Base-by-base conservation (phyloP, 2,888 invertebrate genomes). In the Onchidella celtica region DNA sequence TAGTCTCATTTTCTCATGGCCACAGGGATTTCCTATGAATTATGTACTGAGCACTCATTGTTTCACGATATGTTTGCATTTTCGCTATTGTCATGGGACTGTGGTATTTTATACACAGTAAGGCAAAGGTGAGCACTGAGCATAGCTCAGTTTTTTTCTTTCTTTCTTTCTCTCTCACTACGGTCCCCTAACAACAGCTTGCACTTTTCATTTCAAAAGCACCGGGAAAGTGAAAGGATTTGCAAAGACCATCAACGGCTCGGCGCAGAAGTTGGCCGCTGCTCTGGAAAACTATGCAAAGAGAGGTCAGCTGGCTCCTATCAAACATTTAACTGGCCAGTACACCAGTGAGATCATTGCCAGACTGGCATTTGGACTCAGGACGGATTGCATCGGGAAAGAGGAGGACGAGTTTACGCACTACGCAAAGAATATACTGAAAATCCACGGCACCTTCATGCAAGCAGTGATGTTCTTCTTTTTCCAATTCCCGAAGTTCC, bases 361-460 rank as follows among this genome's bases (percentile, higher is more conserved):
- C 40, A 72, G 47, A 24, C 14, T 36, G 29, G 72, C 40, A 21
- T 55, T 72, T 55, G 55, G 72, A 27, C 27, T 72, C 3, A 21
- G 29, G 72, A 55, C 72, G 29, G 72, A 72, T 36, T 47, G 72
- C 24, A n/a, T 72, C 27, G 72, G 72, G 3, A 55, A 72, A 55
- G 55, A 72, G 6, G 47, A 72, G 9, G 72, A 72, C 72, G 72
- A 72, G 55, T 72, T 72, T 55, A 40, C 55, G 4, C 24, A n/a
- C 40, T 55, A 27, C 29, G 21, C 27, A 3, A 40, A 72, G 55
- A 72, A 72, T 6, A 40, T 72, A 11, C 55, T 72, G 17, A 40
- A 47, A 47, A 72, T 29, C 17, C 27, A 6, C 47, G 14, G 14
- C 4, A 72, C 9, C 17, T 55, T 72, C 17, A 11, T 1, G 29